Conservation (phyloP, 2,113 vertebrate genomes). For the Tachycineta bicolor region DNA sequence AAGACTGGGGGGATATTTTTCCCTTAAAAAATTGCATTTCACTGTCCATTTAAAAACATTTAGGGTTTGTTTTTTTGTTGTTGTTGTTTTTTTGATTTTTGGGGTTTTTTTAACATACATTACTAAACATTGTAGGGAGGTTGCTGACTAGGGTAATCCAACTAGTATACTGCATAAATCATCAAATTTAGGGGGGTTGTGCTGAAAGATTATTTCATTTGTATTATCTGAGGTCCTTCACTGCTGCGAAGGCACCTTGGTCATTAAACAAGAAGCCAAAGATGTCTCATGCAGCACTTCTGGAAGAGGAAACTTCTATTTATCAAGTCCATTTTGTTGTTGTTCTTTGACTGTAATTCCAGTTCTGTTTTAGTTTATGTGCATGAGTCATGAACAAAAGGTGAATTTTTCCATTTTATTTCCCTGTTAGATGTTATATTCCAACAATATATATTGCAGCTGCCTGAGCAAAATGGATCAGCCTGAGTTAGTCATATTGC, state of each 20-base stretch:
- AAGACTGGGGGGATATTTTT: background rate
- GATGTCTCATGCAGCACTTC: background rate
- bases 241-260: background rate
- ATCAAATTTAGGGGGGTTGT: background rate
- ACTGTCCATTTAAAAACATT: background rate
- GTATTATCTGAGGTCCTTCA: background rate
- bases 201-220: background rate
- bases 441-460: background rate
- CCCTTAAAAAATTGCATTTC: background rate
- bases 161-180: background rate
- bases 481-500: background rate
- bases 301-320: background rate
- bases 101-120: background rate
- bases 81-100: background rate
- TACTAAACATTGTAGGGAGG: background rate
- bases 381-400: background rate
- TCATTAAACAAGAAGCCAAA: background rate
- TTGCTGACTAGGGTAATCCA: background rate
- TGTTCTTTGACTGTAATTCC: background rate
- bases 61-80: background rate
- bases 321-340: background rate
- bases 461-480: background rate
- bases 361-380: background rate
- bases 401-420: background rate
- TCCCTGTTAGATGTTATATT: background rate